Base-by-base conservation (phyloP, 2,113 vertebrate genomes). In the Chlorodrepanis virens region DNA sequence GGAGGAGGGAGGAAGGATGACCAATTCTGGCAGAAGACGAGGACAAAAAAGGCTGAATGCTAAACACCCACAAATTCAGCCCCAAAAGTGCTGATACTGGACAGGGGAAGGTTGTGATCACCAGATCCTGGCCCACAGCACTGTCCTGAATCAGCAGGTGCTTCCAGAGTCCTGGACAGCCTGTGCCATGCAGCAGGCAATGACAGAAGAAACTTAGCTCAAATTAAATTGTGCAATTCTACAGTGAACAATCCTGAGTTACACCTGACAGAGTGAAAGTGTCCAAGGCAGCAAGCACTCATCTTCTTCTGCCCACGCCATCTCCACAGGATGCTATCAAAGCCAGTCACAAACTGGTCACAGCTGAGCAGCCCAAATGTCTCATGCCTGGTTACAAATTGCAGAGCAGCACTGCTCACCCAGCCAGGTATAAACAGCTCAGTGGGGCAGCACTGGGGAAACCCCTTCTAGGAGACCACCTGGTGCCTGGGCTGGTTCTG, bases 331-430 rank as follows among this genome's bases (percentile, higher is more conserved):
- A 47, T 12, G 28, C 44, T 71, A 22, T 18, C 83, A 31, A 11
- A 75, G 44, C 9, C 63, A 83, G 67, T n/a, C 39, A 63, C 71
- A 86, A 85, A 47, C 67, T 21, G 33, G 18, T 53, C 44, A 65
- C 39, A 85, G n/a, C 59, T 25, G 33, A 89, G 50, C 42, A 81
- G 50, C 50, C 42, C 56, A 87, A 65, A 72, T 8, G n/a, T 47
- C 5, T 0, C 40, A 33, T 3, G 14, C 37, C 54, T 0, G 0
- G 19, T 2, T 64, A 39, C n/a, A 87, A 77, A 77, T 0, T 49
- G 77, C 2, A 7, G 72, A 80, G 59, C 68, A 65, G 50, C 35
- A 67, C 77, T 35, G 59, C 68, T 52, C 72, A 76, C 35, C 44
- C 59, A 40, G 2, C 14, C 47, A 50, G 17, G 27, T 42, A 74